Percentiles rank a stretch among this genome's conserved stretches.
Conservation (phyloP, 1,140 invertebrate species). For the Panagrolaimus sp. region DNA sequence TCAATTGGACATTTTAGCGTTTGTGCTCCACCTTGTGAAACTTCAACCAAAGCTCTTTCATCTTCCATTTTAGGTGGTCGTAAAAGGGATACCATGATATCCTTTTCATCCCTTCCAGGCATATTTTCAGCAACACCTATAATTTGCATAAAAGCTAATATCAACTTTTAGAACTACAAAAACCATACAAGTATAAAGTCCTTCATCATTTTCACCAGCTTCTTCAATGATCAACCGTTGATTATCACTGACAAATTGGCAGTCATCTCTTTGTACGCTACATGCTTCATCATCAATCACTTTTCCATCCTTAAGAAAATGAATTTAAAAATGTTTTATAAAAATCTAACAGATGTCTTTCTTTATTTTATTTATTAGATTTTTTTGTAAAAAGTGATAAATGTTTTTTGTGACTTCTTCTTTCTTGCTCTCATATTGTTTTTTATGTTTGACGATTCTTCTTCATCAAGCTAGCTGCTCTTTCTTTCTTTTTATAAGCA, state of each 20-base stretch:
- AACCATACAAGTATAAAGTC: constrained; percentile 79
- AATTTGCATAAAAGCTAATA: too few species aligned
- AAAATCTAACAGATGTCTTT: not conserved
- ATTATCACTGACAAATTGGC: constrained; percentile 60
- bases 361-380: too few species aligned
- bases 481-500: too few species aligned
- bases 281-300: constrained; percentile 13
- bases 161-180: too few species aligned
- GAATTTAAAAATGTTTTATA: not conserved
- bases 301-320: constrained; percentile 21
- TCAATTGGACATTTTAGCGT: constrained; percentile 48
- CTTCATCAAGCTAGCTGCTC: too few species aligned
- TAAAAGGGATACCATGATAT: constrained; percentile 64
- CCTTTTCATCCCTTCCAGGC: constrained; percentile 68
- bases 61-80: constrained; percentile 51
- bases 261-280: constrained; percentile 14
- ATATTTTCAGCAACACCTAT: constrained; percentile 67
- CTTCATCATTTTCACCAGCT: constrained; percentile 70
- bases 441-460: too few species aligned
- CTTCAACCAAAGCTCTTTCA: constrained; percentile 23
- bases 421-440: too few species aligned
- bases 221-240: constrained; percentile 71
- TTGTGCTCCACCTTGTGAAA: constrained; percentile 36
- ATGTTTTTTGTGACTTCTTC: too few species aligned
- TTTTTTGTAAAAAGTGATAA: too few species aligned